These are phyloP conservation scores for Xestia sexstrigata DNA, from an alignment of 2,888 invertebrate species.

Conservation along the genomic window DNA sequence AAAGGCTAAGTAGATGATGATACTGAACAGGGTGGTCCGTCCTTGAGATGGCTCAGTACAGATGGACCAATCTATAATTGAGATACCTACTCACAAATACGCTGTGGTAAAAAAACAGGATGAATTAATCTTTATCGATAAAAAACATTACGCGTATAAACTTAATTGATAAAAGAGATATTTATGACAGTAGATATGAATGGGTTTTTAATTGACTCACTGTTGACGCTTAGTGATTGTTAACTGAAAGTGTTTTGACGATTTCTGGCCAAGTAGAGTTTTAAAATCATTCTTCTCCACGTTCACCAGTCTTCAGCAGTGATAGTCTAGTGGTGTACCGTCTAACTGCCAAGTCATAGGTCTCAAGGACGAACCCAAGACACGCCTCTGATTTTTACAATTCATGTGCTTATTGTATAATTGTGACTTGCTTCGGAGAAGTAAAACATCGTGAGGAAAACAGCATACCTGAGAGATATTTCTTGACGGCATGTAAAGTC, in stretches of 20 bases:
- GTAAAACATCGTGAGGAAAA: no score
- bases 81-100: background rate
- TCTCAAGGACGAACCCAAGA: no score
- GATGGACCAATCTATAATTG: background rate
- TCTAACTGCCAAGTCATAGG: no score
- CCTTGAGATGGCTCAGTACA: no score
- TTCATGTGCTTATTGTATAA: no score
- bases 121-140: background rate
- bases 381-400: no score
- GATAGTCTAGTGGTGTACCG: no score
- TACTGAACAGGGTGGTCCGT: background rate
- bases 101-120: background rate
- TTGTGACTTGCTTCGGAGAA: no score
- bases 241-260: background rate
- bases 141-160: background rate
- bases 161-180: background rate
- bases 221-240: background rate
- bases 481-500: no score
- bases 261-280: background rate
- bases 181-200: slow-evolving; percentile 2
- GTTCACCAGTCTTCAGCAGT: background rate
- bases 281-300: background rate
- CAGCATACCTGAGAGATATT: no score
- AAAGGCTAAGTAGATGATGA: background rate
- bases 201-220: background rate